These are phyloP conservation scores for Origma solitaria DNA, from an alignment of 2,113 vertebrate species.

Conservation along the genomic window DNA sequence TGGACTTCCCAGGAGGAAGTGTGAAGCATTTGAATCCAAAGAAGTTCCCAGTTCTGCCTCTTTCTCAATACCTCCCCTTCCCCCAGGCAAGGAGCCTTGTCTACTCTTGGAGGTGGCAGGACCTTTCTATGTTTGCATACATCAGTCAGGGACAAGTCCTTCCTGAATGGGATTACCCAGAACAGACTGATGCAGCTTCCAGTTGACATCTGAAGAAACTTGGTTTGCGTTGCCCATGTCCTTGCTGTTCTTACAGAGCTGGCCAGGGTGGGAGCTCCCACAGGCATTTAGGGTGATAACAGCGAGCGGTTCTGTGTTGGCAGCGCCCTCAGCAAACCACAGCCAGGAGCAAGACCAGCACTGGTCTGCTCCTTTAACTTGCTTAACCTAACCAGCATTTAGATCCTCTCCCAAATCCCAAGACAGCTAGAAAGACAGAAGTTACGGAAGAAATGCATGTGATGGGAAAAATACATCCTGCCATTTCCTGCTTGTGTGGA, in stretches of 20 bases:
- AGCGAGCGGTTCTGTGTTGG: not conserved
- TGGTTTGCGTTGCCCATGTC: not conserved
- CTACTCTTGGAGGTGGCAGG: not conserved
- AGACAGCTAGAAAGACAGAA: not conserved
- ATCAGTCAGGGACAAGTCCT: not conserved
- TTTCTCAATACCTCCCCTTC: not conserved
- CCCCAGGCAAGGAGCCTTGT: not conserved
- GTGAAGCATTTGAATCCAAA: not conserved
- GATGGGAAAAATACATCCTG: not conserved
- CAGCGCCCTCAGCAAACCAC: not conserved
- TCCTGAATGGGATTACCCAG: not conserved
- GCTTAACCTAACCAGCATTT: not conserved
- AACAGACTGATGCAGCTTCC: not conserved
- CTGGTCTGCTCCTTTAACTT: not conserved
- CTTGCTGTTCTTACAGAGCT: not conserved
- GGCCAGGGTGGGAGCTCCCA: accelerated
- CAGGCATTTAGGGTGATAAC: not conserved
- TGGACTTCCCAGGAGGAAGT: constrained; percentile 15
- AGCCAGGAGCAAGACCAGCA: not conserved
- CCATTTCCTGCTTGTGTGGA: not conserved
- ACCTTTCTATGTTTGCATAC: not conserved
- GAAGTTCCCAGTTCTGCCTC: not conserved
- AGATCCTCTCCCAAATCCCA: not conserved
- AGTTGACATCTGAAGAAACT: not conserved
- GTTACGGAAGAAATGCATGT: not conserved